Conservation (phyloP, 2,113 vertebrate genomes). For the Pionites leucogaster region DNA sequence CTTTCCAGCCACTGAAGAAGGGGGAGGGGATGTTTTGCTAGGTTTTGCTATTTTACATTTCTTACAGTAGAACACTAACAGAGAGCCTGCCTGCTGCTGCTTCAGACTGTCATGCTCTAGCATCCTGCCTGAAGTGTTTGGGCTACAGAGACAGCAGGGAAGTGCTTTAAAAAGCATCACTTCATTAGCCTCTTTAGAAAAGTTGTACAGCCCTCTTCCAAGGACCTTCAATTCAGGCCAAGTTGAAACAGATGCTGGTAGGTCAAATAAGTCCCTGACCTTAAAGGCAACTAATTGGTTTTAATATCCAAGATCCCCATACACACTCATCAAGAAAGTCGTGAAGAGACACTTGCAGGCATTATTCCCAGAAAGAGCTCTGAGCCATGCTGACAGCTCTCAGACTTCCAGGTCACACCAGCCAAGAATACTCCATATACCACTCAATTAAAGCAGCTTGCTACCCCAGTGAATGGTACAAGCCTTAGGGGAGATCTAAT, state of each 20-base stretch:
- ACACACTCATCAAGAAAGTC: not conserved
- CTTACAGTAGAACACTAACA: not conserved
- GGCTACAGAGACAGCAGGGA: slow-evolving; percentile 23
- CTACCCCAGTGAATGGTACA: not conserved
- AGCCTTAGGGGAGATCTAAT: not conserved
- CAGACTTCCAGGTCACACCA: slow-evolving; percentile 37
- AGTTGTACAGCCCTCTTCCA: not conserved
- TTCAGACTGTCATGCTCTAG: not conserved
- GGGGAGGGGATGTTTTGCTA: not conserved
- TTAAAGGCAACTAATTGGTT: slow-evolving; percentile 42
- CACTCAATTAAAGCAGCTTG: slow-evolving; percentile 1
- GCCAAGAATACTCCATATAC: not conserved
- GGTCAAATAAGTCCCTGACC: slow-evolving; percentile 26
- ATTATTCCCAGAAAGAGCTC: not conserved
- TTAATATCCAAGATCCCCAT: slow-evolving; percentile 4
- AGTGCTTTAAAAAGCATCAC: slow-evolving; percentile 49
- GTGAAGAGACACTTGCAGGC: not conserved
- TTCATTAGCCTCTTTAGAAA: slow-evolving; percentile 17
- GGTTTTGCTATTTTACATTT: not conserved
- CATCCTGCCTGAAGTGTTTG: not conserved
- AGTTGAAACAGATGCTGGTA: not conserved
- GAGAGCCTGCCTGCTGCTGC: not conserved
- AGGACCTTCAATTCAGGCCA: slow-evolving; percentile 43
- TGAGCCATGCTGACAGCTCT: slow-evolving; percentile 8
- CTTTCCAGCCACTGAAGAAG: not conserved